These are phyloP conservation scores for Cataglyphis hispanica DNA, from an alignment of 1,140 invertebrate species.

Conservation along the genomic window DNA sequence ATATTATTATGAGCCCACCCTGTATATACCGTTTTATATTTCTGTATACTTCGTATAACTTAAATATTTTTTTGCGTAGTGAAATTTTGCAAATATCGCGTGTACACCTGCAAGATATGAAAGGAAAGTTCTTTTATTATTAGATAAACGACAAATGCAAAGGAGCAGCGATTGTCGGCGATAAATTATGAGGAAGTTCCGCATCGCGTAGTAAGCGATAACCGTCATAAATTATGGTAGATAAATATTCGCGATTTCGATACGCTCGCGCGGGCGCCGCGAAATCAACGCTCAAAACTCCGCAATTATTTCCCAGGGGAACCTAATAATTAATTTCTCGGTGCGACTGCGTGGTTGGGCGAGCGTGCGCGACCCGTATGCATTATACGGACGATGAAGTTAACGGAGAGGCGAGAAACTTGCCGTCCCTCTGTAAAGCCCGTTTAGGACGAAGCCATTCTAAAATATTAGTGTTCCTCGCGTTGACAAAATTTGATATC, in stretches of 20 bases:
- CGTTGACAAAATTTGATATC: constrained; percentile 12
- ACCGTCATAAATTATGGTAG: constrained; percentile 50
- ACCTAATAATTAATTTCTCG: constrained; percentile 60
- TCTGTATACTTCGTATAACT: constrained; percentile 3
- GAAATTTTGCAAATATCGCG: constrained; percentile 13
- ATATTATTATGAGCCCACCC: too few relatives aligned
- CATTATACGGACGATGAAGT: constrained; percentile 60
- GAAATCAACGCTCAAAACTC: constrained; percentile 62
- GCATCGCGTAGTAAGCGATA: constrained; percentile 42
- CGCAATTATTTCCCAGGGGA: constrained; percentile 60
- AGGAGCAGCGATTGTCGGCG: constrained; percentile 29
- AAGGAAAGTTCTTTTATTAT: not conserved
- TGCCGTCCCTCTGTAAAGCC: constrained; percentile 43
- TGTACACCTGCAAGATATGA: not conserved
- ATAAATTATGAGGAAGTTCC: constrained; percentile 22
- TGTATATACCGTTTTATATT: constrained; percentile 1
- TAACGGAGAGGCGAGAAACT: constrained; percentile 54
- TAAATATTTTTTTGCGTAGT: not conserved
- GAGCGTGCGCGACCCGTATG: constrained; percentile 44
- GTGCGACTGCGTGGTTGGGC: constrained; percentile 30
- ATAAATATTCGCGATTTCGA: constrained; percentile 60
- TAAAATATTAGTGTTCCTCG: constrained; percentile 15
- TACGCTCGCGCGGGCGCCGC: constrained; percentile 31
- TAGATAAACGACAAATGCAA: constrained; percentile 13
- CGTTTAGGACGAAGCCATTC: constrained; percentile 17